Evolutionary conservation across 1,140 invertebrate genomes (phyloP), one percentile per base, ranked within the genome.

Genomic region (Aphaenogaster rudis): DNA sequence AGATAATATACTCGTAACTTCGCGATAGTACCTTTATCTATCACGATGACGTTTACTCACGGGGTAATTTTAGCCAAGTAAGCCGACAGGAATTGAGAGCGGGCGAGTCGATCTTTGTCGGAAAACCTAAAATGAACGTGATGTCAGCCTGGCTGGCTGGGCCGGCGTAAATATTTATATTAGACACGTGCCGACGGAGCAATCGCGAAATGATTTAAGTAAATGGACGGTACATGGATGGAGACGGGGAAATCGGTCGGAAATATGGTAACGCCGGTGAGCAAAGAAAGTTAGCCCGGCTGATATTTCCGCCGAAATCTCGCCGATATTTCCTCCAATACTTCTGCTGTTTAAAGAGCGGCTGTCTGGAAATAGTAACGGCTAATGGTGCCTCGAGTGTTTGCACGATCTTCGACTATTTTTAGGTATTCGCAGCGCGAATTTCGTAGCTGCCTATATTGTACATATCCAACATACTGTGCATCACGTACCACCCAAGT

Each of bases 361-460:
- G 74, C 88, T 89, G 87, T 90, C 90, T 93, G 91, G 89, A 90
- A 93, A 93, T 92, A 91, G 89, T 91, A 91, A 91, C 87, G 78
- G 89, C 88, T 92, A 93, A 93, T 93, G 91, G 90, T 82, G 72
- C 54, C 88, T 90, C 86, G 86, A 91, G 89, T 92, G 90, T 92
- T 93, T 91, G 86, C 71, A 79, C 64, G 89, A 88, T 87, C 86
- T 63, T 78, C 82, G 77, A 84, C 57, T 93, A 92, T 91, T 93
- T 89, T 89, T 90, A 91, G 78, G 66, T 66, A 59, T 87, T 79
- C 74, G 59, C 57, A 17, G 17, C 39, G 72, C 21, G 57, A 82
- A 84, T 50, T 82, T 82, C 78, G 77, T 54, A n/a, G 59, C 59
- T 66, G 74, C 52, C 63, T 86, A 79, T 86, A 79, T 28, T 28